Evolutionary conservation across 1,140 invertebrate genomes (phyloP).

Genomic region (Aplysia californica): DNA sequence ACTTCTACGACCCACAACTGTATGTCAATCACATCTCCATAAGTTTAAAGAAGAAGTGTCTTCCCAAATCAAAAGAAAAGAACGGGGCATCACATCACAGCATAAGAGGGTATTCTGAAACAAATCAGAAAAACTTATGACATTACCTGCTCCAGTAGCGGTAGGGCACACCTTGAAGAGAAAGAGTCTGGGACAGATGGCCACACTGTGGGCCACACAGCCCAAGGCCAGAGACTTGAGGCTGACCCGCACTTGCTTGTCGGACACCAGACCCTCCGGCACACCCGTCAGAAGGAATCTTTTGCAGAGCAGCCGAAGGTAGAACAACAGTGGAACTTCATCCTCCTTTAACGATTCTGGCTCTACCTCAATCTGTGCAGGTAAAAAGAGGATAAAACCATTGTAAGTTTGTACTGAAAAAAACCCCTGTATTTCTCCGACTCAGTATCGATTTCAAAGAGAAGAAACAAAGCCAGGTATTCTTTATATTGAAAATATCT

Average conservation of each 20-base stretch:
- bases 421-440: background rate
- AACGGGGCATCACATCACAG: too few species aligned
- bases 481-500: too few species aligned
- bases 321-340: slow-evolving; percentile 79
- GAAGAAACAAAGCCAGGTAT: too few species aligned
- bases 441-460: too few species aligned
- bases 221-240: slow-evolving; percentile 84
- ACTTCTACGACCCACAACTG: too few species aligned
- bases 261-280: slow-evolving; percentile 74
- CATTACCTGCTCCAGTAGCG: slow-evolving; percentile 23
- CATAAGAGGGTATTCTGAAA: too few species aligned
- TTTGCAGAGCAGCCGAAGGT: slow-evolving; percentile 78
- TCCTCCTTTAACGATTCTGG: slow-evolving; percentile 37
- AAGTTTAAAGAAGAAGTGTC: too few species aligned
- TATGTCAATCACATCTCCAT: too few species aligned
- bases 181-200: slow-evolving; percentile 78
- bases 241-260: slow-evolving; percentile 81
- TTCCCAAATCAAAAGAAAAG: too few species aligned
- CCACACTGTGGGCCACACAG: slow-evolving; percentile 78
- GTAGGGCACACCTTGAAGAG: slow-evolving; percentile 71
- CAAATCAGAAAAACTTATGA: too few species aligned
- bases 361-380: slow-evolving; percentile 2
- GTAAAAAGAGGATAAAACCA: background rate
- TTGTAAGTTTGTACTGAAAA: background rate
- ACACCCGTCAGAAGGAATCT: slow-evolving; percentile 80